phyloP scores from a whole-genome alignment of 2,888 invertebrate genomes.

The Carcina quercana region DNA sequence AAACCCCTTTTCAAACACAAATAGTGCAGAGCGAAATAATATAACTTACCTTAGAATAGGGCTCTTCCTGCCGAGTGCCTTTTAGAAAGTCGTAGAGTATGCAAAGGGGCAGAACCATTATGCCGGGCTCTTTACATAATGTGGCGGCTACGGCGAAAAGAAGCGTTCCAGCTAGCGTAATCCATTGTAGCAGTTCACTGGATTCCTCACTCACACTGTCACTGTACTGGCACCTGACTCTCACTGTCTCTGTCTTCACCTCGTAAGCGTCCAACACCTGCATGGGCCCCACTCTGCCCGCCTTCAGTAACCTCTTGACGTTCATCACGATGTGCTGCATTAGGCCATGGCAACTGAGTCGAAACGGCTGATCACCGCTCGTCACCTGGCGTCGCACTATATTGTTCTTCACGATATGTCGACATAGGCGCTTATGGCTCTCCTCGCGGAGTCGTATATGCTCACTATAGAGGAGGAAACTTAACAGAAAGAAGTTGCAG shows the following conservation, averaged over 20 bases:
- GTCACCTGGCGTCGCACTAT: constrained; percentile 36
- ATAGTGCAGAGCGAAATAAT: constrained; percentile 7
- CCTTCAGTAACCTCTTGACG: constrained; percentile 54
- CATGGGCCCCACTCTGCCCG: constrained; percentile 54
- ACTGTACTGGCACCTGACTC: constrained; percentile 55
- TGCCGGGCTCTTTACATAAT: constrained; percentile 96
- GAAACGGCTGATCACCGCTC: constrained; percentile 46
- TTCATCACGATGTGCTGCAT: constrained; percentile 62
- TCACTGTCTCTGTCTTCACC: constrained; percentile 41
- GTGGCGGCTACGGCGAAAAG: constrained; percentile 85
- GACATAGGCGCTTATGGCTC: constrained; percentile 46
- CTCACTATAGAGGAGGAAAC: constrained; percentile 89
- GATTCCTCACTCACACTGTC: constrained; percentile 58
- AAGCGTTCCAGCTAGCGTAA: constrained; percentile 76
- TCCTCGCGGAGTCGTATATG: constrained; percentile 81
- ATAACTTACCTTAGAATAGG: constrained; percentile 71
- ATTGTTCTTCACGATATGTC: constrained; percentile 46
- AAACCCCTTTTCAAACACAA: constrained; percentile 14
- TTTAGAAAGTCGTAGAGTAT: constrained; percentile 88
- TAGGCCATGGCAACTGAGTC: constrained; percentile 58
- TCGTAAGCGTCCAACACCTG: constrained; percentile 52
- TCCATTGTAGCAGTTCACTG: constrained; percentile 62
- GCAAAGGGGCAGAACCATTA: constrained; percentile 93
- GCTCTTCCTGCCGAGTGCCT: constrained; percentile 63
- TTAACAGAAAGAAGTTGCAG: constrained; percentile 91